These are phyloP conservation scores for Sebastes vulpes DNA, from an alignment of 2,797 vertebrate species.

Conservation along the genomic window DNA sequence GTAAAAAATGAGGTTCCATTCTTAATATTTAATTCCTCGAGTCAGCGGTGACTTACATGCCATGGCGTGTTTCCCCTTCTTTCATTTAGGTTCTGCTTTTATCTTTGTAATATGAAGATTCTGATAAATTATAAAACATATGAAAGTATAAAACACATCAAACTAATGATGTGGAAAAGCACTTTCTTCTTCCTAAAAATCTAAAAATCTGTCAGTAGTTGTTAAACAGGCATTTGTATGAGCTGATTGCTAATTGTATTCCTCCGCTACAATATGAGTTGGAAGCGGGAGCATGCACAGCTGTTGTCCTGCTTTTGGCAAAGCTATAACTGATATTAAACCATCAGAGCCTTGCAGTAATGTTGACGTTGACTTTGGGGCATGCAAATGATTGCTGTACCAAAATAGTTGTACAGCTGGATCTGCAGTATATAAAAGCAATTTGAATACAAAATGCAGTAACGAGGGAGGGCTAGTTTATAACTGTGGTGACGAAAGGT, in stretches of 20 bases:
- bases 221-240: slow-evolving; percentile 3
- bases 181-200: background rate
- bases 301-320: slow-evolving; percentile 43
- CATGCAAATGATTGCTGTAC: slow-evolving; percentile 22
- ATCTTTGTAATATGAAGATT: background rate
- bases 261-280: slow-evolving; percentile 8
- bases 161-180: background rate
- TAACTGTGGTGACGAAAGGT: slow-evolving; percentile 18
- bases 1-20: slow-evolving; percentile 13
- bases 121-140: background rate
- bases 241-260: slow-evolving; percentile 40
- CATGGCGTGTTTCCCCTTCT: background rate
- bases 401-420: slow-evolving; percentile 19
- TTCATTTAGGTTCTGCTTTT: background rate
- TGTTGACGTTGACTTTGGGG: slow-evolving; percentile 37
- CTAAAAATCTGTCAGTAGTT: background rate
- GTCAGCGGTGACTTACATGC: background rate
- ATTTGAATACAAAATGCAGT: slow-evolving; percentile 21
- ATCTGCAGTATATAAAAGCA: slow-evolving; percentile 16
- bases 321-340: slow-evolving; percentile 35
- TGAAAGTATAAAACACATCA: slow-evolving; percentile 15
- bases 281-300: slow-evolving; percentile 32
- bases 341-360: slow-evolving; percentile 18
- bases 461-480: background rate
- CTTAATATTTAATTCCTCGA: background rate